phyloP scores from a whole-genome alignment of 2,888 invertebrate species.

The Macrostomum cliftonense region DNA sequence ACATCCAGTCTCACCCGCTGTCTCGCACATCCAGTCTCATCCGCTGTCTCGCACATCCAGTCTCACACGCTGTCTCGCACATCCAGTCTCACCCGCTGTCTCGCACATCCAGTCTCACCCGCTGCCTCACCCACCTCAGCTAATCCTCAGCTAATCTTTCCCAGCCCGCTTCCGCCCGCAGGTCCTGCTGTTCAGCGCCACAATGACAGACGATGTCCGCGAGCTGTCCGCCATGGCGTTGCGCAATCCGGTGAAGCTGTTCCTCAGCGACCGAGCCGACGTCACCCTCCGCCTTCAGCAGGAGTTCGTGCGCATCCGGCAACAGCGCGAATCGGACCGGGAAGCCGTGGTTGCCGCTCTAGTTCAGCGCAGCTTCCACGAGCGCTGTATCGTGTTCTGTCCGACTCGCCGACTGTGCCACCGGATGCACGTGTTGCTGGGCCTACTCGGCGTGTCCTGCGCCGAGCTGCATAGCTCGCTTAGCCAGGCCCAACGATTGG shows the following conservation, averaged over 20 bases:
- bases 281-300: conserved; percentile 84
- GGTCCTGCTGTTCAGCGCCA: conserved; percentile 91
- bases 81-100: too few species aligned
- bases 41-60: too few species aligned
- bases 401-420: conserved; percentile 90
- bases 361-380: conserved; percentile 67
- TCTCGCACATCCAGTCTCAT: too few species aligned
- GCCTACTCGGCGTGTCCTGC: conserved; percentile 64
- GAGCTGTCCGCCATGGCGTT: conserved; percentile 80
- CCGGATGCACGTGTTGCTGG: conserved; percentile 69
- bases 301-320: conserved; percentile 75
- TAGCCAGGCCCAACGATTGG: conserved; percentile 54
- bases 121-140: too few species aligned
- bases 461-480: conserved; percentile 86
- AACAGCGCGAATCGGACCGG: conserved; percentile 61
- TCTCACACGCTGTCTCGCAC: too few species aligned
- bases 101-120: too few species aligned
- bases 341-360: conserved; percentile 61
- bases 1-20: too few species aligned
- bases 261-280: conserved; percentile 83
- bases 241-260: conserved; percentile 73
- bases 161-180: too few species aligned
- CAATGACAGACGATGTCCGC: conserved; percentile 85
- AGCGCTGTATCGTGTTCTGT: conserved; percentile 80
- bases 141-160: too few species aligned